These are phyloP conservation scores for Seriola rivoliana DNA, from an alignment of 2,113 vertebrate species.

Conservation along the genomic window DNA sequence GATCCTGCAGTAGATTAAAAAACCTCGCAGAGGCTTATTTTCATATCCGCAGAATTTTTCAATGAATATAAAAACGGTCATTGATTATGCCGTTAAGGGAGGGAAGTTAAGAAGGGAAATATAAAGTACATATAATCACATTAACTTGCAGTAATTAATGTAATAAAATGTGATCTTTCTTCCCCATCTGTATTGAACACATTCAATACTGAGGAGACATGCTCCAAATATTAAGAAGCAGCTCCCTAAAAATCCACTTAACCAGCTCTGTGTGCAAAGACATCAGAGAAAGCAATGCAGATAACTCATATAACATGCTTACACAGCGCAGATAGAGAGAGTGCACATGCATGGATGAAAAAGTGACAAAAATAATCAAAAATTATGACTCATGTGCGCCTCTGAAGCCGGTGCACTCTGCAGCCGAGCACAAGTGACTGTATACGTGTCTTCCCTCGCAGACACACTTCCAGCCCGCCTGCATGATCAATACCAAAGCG, in stretches of 20 bases:
- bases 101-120: conserved; percentile 71
- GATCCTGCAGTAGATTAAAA: conserved; percentile 76
- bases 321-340: conserved; percentile 7
- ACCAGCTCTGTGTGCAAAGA: conserved; percentile 59
- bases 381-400: conserved; percentile 23
- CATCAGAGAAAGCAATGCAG: conserved; percentile 38
- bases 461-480: conserved; percentile 57
- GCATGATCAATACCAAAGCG: conserved; percentile 80
- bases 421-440: background rate
- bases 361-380: conserved; percentile 3
- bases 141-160: conserved; percentile 79
- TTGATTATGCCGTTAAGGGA: conserved; percentile 79
- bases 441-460: conserved; percentile 23
- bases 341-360: conserved; percentile 12
- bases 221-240: conserved; percentile 74
- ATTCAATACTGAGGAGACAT: conserved; percentile 63
- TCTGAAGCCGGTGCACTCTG: conserved; percentile 7
- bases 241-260: conserved; percentile 74
- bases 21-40: conserved; percentile 71
- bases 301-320: conserved; percentile 45
- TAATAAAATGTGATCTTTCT: conserved; percentile 76
- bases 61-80: conserved; percentile 81
- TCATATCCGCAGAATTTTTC: conserved; percentile 78
- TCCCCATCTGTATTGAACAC: conserved; percentile 68
- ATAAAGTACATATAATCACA: conserved; percentile 82